These are phyloP conservation scores for Stomatorhinus ivindoensis DNA, from an alignment of 2,113 vertebrate genomes.

Conservation along the genomic window DNA sequence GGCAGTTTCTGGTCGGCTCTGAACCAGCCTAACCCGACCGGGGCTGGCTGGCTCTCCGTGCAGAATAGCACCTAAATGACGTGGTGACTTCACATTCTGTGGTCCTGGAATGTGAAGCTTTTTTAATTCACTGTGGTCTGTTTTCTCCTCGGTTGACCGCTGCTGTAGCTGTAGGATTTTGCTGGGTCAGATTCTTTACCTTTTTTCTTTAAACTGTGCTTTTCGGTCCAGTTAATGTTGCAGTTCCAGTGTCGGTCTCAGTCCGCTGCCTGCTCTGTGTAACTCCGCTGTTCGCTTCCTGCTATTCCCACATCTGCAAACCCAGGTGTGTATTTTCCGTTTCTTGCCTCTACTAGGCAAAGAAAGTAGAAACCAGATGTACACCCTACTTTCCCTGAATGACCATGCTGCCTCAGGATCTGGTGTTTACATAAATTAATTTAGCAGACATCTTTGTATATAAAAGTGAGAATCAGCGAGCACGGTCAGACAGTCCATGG, in stretches of 20 bases:
- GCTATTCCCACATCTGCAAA: background rate
- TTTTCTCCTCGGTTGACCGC: background rate
- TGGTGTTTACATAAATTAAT: constrained; percentile 29
- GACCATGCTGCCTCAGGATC: constrained; percentile 3
- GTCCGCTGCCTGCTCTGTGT: background rate
- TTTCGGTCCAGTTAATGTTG: background rate
- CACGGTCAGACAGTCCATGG: constrained; percentile 1
- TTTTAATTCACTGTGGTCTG: background rate
- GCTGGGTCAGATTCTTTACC: background rate
- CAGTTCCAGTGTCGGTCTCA: background rate
- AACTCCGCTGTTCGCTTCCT: background rate
- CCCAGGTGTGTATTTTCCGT: background rate
- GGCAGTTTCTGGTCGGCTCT: background rate
- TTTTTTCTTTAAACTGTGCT: background rate
- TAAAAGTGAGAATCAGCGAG: background rate
- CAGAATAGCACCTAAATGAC: constrained; percentile 45
- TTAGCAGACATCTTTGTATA: constrained; percentile 6
- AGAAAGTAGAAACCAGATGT: background rate
- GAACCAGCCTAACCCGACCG: background rate
- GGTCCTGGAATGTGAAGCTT: constrained; percentile 40
- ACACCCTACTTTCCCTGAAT: background rate
- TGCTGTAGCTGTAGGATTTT: background rate
- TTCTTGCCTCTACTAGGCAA: background rate
- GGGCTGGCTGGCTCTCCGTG: background rate
- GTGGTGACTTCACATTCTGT: constrained; percentile 41